Conservation (phyloP, 1,140 invertebrate species). For the Ips typographus region DNA sequence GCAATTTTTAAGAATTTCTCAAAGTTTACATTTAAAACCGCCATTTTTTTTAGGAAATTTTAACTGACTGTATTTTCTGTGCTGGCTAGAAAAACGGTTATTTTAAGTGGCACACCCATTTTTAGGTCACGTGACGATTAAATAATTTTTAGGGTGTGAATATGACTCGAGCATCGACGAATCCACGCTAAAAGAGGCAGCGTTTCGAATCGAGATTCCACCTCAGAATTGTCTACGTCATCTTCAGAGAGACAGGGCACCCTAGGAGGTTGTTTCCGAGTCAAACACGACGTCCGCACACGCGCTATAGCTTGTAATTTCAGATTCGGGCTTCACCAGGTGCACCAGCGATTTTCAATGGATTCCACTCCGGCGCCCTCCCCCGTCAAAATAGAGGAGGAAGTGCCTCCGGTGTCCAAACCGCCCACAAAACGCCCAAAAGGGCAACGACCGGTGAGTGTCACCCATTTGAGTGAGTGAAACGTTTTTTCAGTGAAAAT, state of each 20-base stretch:
- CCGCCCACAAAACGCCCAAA: slow-evolving; percentile 44
- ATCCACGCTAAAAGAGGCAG: slow-evolving; percentile 44
- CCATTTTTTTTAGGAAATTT: too few species aligned
- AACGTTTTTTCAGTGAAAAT: too few species aligned
- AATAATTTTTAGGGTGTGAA: slow-evolving; percentile 38
- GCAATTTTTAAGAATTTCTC: too few species aligned
- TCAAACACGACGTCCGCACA: too few species aligned
- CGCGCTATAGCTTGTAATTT: too few species aligned
- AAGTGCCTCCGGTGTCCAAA: slow-evolving; percentile 45
- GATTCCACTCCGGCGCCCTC: slow-evolving; percentile 52
- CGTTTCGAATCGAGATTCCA: slow-evolving; percentile 44
- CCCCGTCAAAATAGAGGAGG: slow-evolving; percentile 45
- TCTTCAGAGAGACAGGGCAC: slow-evolving; percentile 41
- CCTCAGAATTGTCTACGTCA: slow-evolving; percentile 45
- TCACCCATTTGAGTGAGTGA: too few species aligned
- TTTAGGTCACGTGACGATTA: too few species aligned
- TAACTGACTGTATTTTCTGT: too few species aligned
- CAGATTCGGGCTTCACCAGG: slow-evolving; percentile 52
- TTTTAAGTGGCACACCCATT: too few species aligned
- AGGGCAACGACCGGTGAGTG: slow-evolving; percentile 10
- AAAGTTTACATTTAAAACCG: too few species aligned
- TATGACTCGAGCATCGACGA: slow-evolving; percentile 47
- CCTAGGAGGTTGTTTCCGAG: slow-evolving; percentile 38
- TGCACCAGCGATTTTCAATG: slow-evolving; percentile 63
- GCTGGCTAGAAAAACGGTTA: too few species aligned